Conservation (phyloP, 2,113 vertebrate species). For the Phylloscopus whistleri region DNA sequence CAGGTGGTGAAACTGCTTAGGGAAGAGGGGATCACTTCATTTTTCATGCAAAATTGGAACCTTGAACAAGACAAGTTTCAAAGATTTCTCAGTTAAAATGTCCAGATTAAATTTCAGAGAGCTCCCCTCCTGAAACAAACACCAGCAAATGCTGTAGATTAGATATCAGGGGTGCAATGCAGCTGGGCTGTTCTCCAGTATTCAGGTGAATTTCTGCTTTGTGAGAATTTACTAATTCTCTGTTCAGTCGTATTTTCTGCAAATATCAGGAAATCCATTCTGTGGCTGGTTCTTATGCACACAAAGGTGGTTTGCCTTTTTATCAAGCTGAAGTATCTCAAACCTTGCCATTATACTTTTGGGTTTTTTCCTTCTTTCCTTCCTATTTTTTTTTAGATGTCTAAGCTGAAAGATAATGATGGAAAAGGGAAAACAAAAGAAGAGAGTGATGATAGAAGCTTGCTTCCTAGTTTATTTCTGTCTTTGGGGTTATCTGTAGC, state of each 20-base stretch:
- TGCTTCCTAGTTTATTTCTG: background rate
- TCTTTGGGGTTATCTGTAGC: background rate
- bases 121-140: background rate
- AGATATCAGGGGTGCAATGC: background rate
- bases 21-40: background rate
- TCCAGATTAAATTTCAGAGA: background rate
- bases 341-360: background rate
- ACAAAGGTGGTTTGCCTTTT: background rate
- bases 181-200: background rate
- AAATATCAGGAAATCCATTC: background rate
- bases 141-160: background rate
- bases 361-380: background rate
- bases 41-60: background rate
- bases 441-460: background rate
- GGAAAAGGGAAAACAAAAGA: background rate
- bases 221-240: background rate
- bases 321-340: background rate
- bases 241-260: background rate
- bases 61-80: background rate
- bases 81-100: constrained; percentile 14
- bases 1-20: constrained; percentile 16
- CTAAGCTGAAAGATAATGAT: background rate
- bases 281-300: background rate
- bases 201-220: background rate
- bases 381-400: background rate